Evolutionary conservation across 2,113 vertebrate genomes (phyloP).

Genomic region (Notiomystis cincta): DNA sequence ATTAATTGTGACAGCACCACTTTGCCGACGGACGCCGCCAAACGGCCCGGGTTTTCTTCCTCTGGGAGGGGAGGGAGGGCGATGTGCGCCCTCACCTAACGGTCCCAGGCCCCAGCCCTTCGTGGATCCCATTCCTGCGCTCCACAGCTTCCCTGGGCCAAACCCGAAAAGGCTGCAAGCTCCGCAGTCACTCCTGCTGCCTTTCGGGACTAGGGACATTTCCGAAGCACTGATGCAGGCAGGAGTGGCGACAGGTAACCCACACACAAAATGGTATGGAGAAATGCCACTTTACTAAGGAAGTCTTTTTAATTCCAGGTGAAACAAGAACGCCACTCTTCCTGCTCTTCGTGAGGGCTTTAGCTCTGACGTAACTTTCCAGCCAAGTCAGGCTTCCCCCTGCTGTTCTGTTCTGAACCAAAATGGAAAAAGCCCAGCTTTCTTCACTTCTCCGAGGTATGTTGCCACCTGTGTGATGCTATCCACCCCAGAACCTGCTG

Average conservation of each 20-base stretch:
- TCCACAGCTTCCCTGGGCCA: not conserved
- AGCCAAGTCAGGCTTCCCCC: conserved; percentile 47
- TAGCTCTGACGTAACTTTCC: conserved; percentile 34
- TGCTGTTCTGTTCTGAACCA: conserved; percentile 41
- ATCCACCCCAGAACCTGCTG: not conserved
- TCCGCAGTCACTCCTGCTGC: not conserved
- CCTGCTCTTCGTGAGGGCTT: not conserved
- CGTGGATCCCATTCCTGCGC: rapidly evolving
- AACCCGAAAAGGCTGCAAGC: not conserved
- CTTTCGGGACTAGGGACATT: not conserved
- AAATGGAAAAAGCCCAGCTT: not conserved
- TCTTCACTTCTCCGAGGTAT: not conserved
- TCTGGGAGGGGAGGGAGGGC: not conserved
- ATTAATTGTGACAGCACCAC: not conserved
- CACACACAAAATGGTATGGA: not conserved
- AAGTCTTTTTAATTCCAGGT: conserved; percentile 18
- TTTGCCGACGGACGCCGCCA: not conserved
- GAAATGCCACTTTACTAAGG: not conserved
- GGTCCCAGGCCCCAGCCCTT: rapidly evolving
- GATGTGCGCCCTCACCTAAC: rapidly evolving
- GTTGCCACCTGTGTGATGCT: not conserved
- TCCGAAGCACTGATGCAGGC: not conserved
- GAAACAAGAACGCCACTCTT: conserved; percentile 24
- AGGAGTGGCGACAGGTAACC: not conserved
- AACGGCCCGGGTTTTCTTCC: not conserved